These are phyloP conservation scores for Aurelia aurita complex sp. Pacific DNA, from an alignment of 30 jellyfish, hydroid and myxozoan genomes.

Conservation along the genomic window DNA sequence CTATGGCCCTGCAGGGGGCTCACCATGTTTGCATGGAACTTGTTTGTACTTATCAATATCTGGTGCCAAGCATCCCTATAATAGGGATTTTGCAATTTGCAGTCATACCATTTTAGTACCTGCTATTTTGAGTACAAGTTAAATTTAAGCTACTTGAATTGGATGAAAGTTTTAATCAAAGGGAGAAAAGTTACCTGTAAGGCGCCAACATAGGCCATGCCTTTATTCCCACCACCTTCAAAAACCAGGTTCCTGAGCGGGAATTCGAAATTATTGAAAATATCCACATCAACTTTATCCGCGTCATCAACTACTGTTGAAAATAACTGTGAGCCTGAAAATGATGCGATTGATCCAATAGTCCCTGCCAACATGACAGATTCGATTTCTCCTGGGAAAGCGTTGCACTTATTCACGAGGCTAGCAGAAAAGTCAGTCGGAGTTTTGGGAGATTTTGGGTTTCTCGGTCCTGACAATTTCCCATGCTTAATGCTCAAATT, in stretches of 20 bases:
- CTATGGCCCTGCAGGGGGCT: too few relatives aligned
- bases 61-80: too few relatives aligned
- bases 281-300: constrained; percentile 77
- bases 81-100: too few relatives aligned
- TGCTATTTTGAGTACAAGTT: too few relatives aligned
- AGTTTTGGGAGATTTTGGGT: not conserved
- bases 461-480: not conserved
- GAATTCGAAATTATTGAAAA: constrained; percentile 81
- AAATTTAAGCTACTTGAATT: too few relatives aligned
- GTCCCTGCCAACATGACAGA: constrained; percentile 80
- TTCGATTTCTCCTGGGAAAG: constrained; percentile 54
- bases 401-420: constrained; percentile 13
- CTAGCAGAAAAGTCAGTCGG: constrained; percentile 15
- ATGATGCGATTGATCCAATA: constrained; percentile 81
- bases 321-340: constrained; percentile 62
- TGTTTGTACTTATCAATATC: too few relatives aligned
- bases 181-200: constrained; percentile 16
- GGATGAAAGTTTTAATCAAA: too few relatives aligned
- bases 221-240: constrained; percentile 81
- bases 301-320: constrained; percentile 71
- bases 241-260: constrained; percentile 61
- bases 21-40: too few relatives aligned
- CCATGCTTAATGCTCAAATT: not conserved
- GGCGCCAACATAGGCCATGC: constrained; percentile 69
- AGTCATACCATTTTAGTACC: too few relatives aligned